Percentiles rank a stretch among this genome's conserved stretches.
phyloP scores from a whole-genome alignment of 1,140 invertebrate species.

The Drosophila pruinosa region DNA sequence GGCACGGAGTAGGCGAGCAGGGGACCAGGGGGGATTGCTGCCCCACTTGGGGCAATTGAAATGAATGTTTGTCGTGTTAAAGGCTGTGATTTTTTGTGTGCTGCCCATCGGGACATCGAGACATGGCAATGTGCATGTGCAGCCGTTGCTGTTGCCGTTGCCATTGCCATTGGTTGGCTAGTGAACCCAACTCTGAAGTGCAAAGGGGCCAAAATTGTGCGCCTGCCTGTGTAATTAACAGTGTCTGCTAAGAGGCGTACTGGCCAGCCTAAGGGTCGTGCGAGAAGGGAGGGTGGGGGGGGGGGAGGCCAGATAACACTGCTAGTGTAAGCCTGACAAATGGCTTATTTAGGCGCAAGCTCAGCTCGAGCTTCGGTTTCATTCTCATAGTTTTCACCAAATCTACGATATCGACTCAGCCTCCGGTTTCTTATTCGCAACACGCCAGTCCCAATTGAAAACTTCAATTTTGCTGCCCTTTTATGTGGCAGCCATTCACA shows the following conservation, averaged over 20 bases:
- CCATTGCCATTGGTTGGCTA: conserved; percentile 2
- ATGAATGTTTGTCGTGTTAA: conserved; percentile 76
- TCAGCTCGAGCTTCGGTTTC: conserved; percentile 3
- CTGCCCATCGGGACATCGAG: neutral
- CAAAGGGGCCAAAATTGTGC: conserved; percentile 29
- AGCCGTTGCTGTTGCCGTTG: neutral
- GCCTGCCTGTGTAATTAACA: conserved; percentile 40
- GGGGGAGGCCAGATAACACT: conserved; percentile 3
- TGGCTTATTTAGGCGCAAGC: conserved; percentile 66
- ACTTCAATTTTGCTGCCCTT: neutral
- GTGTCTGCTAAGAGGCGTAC: neutral
- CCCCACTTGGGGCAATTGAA: conserved; percentile 65
- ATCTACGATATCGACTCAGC: too few relatives aligned
- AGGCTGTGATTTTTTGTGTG: conserved; percentile 56
- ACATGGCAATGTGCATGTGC: conserved; percentile 28
- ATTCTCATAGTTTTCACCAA: too few relatives aligned
- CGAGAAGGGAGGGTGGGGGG: neutral
- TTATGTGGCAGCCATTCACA: neutral
- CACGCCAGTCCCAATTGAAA: neutral
- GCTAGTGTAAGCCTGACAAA: conserved; percentile 65
- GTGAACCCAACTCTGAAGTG: conserved; percentile 23
- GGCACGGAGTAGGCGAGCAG: neutral
- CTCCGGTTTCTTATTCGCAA: neutral
- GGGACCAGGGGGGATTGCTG: neutral
- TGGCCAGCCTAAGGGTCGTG: too few relatives aligned